Evolutionary conservation across 2,797 vertebrate species (phyloP).

Genomic region (Epinephelus awoara): DNA sequence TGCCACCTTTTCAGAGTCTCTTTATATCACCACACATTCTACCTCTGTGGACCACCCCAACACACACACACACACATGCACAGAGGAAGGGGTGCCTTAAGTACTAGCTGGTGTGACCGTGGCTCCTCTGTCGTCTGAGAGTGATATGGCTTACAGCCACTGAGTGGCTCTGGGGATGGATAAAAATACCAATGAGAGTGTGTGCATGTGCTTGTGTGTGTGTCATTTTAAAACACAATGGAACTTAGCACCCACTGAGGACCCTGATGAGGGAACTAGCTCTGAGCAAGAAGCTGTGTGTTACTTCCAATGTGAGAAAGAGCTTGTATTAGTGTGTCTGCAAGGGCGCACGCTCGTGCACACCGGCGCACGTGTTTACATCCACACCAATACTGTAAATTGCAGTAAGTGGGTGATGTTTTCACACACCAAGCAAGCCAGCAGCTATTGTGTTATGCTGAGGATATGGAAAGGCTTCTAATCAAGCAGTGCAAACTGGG

Average conservation of each 20-base stretch:
- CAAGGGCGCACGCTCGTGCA: conserved; percentile 15
- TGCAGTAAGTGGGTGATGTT: conserved; percentile 35
- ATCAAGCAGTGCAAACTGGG: conserved; percentile 51
- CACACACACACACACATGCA: conserved; percentile 44
- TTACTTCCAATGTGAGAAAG: conserved; percentile 39
- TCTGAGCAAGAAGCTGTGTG: conserved; percentile 37
- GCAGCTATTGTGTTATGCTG: conserved; percentile 48
- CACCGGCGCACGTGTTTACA: conserved; percentile 21
- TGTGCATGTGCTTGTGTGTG: conserved; percentile 62
- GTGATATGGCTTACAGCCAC: conserved; percentile 79
- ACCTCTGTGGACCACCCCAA: conserved; percentile 58
- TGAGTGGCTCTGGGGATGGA: conserved; percentile 79
- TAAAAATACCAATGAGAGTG: conserved; percentile 80
- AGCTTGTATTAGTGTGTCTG: conserved; percentile 30
- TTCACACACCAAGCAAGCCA: conserved; percentile 47
- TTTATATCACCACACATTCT: conserved; percentile 71
- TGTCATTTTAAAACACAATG: conserved; percentile 73
- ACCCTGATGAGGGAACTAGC: conserved; percentile 50
- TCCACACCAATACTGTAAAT: conserved; percentile 23
- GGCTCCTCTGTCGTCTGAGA: conserved; percentile 76
- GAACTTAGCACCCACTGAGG: conserved; percentile 67
- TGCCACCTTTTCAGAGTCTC: conserved; percentile 58
- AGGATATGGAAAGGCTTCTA: conserved; percentile 54
- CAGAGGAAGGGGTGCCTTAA: conserved; percentile 48
- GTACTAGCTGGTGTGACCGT: conserved; percentile 74